Percentiles rank a stretch among this genome's conserved stretches.
These are phyloP conservation scores for Ranitomeya variabilis DNA, from an alignment of 2,113 vertebrate species.

Conservation along the genomic window DNA sequence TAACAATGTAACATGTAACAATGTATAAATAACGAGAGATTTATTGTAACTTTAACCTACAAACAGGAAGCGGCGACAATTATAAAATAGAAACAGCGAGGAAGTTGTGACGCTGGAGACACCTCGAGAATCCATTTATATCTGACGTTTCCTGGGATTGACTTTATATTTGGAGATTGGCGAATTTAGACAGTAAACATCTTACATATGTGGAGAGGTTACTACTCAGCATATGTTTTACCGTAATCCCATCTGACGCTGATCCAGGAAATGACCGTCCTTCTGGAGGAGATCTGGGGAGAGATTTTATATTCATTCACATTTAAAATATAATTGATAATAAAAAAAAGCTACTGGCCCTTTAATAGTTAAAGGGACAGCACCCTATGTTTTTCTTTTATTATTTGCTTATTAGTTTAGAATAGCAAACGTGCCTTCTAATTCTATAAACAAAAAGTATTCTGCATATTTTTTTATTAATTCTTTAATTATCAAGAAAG, in stretches of 20 bases:
- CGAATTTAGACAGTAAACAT: not conserved
- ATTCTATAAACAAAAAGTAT: not conserved
- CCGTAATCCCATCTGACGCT: not conserved
- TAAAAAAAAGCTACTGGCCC: not conserved
- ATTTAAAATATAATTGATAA: not conserved
- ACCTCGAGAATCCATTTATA: not conserved
- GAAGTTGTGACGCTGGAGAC: not conserved
- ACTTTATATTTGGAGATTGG: no score
- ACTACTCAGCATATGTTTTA: not conserved
- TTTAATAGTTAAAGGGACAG: conserved; percentile 4
- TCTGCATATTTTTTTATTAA: not conserved
- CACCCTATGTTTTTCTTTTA: not conserved
- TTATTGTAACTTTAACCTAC: not conserved
- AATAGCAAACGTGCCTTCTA: not conserved
- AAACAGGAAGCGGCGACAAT: not conserved
- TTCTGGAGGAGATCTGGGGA: not conserved
- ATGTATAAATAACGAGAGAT: not conserved
- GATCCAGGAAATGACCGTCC: not conserved
- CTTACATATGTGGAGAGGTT: not conserved
- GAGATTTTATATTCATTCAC: not conserved
- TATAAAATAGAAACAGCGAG: no score
- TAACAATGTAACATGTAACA: not conserved
- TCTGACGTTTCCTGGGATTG: conserved; percentile 3
- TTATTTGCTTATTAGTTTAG: not conserved
- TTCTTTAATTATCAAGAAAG: not conserved